Conservation (phyloP, 2,797 vertebrate genomes). For the Tachyglossus aculeatus region DNA sequence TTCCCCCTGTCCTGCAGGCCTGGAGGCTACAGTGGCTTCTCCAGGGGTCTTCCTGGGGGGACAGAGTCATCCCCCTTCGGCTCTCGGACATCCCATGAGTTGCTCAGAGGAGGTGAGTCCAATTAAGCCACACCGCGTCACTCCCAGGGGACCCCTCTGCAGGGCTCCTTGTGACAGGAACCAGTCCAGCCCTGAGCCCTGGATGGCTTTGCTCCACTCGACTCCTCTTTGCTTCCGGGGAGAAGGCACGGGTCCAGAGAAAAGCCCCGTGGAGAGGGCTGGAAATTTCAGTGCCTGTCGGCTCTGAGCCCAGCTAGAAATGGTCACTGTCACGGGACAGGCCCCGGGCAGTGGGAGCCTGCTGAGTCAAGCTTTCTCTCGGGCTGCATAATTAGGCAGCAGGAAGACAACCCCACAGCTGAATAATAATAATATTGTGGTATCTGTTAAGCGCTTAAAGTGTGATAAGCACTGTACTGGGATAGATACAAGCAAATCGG, state of each 20-base stretch:
- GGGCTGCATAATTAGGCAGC: accelerated
- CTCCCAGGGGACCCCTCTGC: accelerated
- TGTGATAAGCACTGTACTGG: no score
- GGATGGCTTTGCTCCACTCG: accelerated
- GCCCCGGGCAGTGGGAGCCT: neutral
- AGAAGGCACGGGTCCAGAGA: neutral
- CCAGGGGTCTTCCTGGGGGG: accelerated
- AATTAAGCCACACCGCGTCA: accelerated
- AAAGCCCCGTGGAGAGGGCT: neutral
- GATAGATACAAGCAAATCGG: no score
- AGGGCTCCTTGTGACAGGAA: neutral
- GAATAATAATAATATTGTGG: no score
- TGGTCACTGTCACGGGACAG: constrained; percentile 2
- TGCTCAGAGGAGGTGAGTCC: neutral
- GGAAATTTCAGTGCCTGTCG: constrained; percentile 53
- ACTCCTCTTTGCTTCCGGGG: neutral
- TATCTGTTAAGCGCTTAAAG: no score
- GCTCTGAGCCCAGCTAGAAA: neutral
- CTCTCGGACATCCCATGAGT: neutral
- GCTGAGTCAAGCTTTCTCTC: constrained; percentile 56
- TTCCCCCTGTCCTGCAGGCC: no score
- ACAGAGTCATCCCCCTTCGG: neutral
- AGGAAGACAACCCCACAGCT: constrained; percentile 1
- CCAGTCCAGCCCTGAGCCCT: neutral
- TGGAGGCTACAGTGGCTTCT: neutral